Conservation (phyloP, 2,888 invertebrate species). For the Notodonta ziczac region DNA sequence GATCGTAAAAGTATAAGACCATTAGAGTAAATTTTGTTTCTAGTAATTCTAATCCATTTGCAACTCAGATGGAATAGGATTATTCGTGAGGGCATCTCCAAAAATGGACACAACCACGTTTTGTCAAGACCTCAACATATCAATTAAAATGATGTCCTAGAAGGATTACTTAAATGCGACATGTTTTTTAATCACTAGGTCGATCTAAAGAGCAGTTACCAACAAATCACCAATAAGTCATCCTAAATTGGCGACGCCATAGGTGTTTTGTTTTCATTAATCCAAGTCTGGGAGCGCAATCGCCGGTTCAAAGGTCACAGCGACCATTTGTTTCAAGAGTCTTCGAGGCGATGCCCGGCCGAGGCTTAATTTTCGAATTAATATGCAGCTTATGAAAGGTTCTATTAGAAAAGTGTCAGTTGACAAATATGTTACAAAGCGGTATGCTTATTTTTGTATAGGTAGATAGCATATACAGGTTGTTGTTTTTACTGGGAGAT, state of each 20-base stretch:
- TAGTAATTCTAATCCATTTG: too few species aligned
- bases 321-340: slow-evolving; percentile 41
- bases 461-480: slow-evolving; percentile 36
- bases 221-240: background rate
- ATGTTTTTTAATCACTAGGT: too few species aligned
- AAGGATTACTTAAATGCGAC: too few species aligned
- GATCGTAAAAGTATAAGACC: too few species aligned
- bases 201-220: background rate
- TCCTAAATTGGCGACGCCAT: background rate
- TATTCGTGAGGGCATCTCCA: too few species aligned
- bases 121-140: too few species aligned
- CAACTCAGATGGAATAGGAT: too few species aligned
- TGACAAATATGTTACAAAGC: slow-evolving; percentile 56
- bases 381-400: slow-evolving; percentile 52
- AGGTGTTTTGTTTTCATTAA: slow-evolving; percentile 27
- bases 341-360: slow-evolving; percentile 32
- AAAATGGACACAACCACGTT: too few species aligned
- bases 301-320: slow-evolving; percentile 32
- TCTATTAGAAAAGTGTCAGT: slow-evolving; percentile 60
- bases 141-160: too few species aligned
- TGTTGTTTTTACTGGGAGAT: background rate
- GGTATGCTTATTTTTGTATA: slow-evolving; percentile 49
- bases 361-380: slow-evolving; percentile 55
- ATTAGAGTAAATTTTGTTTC: too few species aligned
- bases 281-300: slow-evolving; percentile 21